Conservation (phyloP, 2,888 invertebrate genomes). For the Odontocolon sp. region DNA sequence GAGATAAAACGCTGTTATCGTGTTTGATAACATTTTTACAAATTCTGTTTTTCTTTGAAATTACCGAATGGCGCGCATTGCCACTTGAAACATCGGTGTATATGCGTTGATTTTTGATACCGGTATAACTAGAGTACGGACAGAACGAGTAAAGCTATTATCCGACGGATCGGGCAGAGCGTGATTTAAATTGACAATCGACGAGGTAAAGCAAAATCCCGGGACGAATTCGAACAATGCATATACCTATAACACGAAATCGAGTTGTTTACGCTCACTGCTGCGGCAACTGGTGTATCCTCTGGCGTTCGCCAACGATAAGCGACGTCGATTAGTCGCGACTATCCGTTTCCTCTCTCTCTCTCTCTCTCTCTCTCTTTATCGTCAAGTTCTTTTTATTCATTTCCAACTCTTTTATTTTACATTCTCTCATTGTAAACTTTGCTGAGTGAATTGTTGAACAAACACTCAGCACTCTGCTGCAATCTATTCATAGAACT, state of each 20-base stretch:
- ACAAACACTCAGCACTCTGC: not conserved
- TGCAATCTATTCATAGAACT: not conserved
- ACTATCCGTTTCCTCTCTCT: not conserved
- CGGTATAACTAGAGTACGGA: not conserved
- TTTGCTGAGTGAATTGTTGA: slow-evolving; percentile 16
- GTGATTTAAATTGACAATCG: slow-evolving; percentile 31
- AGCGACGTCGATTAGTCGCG: slow-evolving; percentile 36
- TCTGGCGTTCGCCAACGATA: slow-evolving; percentile 14
- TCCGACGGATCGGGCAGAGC: slow-evolving; percentile 6
- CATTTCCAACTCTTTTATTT: not conserved
- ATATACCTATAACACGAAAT: slow-evolving; percentile 4
- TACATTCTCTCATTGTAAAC: slow-evolving; percentile 18
- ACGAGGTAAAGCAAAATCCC: slow-evolving; percentile 17
- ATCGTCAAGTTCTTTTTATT: not conserved
- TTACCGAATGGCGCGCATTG: too few species aligned
- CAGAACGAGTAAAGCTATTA: slow-evolving; percentile 4
- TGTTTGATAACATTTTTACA: too few species aligned
- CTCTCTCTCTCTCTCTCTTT: not conserved
- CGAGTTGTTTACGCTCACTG: slow-evolving; percentile 38
- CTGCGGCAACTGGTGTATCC: slow-evolving; percentile 11
- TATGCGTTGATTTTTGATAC: too few species aligned
- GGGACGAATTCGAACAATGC: slow-evolving; percentile 33
- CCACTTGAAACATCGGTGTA: too few species aligned
- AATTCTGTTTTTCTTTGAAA: too few species aligned
- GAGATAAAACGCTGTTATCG: too few species aligned